phyloP scores from a whole-genome alignment of 2,113 vertebrate genomes.

The Syrrhaptes paradoxus region DNA sequence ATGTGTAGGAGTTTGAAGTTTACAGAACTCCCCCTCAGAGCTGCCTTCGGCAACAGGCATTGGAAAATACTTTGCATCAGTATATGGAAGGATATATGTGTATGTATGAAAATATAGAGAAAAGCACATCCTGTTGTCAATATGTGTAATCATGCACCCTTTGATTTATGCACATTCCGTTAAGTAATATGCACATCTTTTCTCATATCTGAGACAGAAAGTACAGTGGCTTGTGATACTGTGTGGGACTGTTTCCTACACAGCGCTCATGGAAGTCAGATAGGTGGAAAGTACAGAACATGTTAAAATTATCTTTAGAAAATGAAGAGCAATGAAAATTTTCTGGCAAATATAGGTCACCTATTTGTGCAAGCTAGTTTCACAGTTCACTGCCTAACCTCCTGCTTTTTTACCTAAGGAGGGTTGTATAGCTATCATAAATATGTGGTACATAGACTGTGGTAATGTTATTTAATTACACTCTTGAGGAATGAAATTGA shows the following conservation, averaged over 20 bases:
- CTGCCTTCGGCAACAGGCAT: neutral
- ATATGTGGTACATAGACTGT: neutral
- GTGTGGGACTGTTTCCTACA: neutral
- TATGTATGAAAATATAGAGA: neutral
- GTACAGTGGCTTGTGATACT: neutral
- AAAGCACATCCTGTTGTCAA: neutral
- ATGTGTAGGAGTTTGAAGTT: neutral
- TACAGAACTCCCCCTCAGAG: neutral
- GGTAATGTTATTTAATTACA: neutral
- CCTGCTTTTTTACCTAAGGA: neutral
- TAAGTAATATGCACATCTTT: neutral
- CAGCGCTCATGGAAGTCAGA: neutral
- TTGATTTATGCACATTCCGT: neutral
- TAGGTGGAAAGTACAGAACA: neutral
- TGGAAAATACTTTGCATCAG: neutral
- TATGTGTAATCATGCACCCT: neutral
- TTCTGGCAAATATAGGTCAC: conserved; percentile 24
- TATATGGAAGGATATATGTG: neutral
- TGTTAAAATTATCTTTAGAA: neutral
- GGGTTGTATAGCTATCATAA: neutral
- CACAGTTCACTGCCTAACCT: conserved; percentile 1
- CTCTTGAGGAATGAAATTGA: neutral
- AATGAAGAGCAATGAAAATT: neutral
- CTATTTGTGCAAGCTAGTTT: conserved; percentile 24
- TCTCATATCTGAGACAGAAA: neutral